A percentile compares a stretch with the other conserved stretches of the same genome.
These are phyloP conservation scores for Emmelina monodactyla DNA, from an alignment of 2,888 invertebrate genomes.

Conservation along the genomic window DNA sequence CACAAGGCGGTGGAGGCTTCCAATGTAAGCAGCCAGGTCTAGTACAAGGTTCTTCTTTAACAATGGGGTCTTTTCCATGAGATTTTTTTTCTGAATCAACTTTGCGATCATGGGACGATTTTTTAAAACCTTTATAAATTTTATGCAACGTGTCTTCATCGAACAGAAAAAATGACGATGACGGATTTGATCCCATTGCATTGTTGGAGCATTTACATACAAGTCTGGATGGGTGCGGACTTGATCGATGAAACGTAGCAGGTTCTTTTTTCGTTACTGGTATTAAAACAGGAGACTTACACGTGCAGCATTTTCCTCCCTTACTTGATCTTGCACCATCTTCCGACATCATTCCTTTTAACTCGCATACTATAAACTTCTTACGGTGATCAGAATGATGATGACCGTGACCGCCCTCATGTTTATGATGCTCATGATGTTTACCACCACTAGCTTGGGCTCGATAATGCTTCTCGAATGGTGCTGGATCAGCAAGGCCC, in stretches of 20 bases:
- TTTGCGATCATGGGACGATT: conserved; percentile 19
- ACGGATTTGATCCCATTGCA: conserved; percentile 13
- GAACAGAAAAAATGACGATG: conserved; percentile 25
- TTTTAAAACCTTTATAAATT: conserved; percentile 31
- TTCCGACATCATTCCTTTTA: conserved; percentile 35
- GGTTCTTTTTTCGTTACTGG: conserved; percentile 9
- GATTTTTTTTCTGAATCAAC: background rate
- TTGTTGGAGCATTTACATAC: conserved; percentile 4
- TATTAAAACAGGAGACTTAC: conserved; percentile 21
- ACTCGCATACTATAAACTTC: conserved; percentile 51
- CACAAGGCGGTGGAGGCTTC: conserved; percentile 47
- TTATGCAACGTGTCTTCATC: conserved; percentile 31
- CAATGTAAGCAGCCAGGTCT: conserved; percentile 45
- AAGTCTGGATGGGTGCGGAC: too few species aligned
- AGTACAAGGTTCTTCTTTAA: conserved; percentile 35
- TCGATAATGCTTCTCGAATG: conserved; percentile 33
- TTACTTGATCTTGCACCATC: conserved; percentile 19
- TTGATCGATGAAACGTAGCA: too few species aligned
- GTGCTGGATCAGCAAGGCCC: conserved; percentile 43
- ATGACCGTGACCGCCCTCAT: conserved; percentile 21
- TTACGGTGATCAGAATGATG: conserved; percentile 30
- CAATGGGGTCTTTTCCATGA: conserved; percentile 19
- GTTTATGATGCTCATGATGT: conserved; percentile 12
- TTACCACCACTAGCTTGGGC: conserved; percentile 25
- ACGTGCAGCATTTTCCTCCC: conserved; percentile 56